Conservation (phyloP, 2,113 vertebrate species). For the Nesospiza acunhae region DNA sequence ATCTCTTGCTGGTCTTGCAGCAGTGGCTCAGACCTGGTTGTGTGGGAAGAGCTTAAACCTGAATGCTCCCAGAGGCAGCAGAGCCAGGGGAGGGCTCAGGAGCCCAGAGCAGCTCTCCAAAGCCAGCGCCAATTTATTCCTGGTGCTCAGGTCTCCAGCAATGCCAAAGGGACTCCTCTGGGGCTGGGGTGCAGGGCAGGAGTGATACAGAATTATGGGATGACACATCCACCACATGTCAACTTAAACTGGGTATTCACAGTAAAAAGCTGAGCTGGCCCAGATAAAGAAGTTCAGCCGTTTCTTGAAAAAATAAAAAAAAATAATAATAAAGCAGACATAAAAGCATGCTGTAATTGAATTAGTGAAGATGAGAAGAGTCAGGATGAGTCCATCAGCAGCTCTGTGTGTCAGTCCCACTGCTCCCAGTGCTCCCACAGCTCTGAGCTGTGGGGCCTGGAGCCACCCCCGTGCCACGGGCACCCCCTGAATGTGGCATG, state of each 20-base stretch:
- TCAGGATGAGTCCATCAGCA: accelerated
- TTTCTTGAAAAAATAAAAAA: neutral
- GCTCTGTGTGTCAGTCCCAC: neutral
- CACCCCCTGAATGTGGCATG: accelerated
- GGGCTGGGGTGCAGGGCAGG: neutral
- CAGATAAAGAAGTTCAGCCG: neutral
- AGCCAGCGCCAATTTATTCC: neutral
- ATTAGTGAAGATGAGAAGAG: neutral
- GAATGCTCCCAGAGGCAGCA: neutral
- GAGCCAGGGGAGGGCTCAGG: neutral
- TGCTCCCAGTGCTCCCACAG: neutral
- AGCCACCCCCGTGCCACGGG: accelerated
- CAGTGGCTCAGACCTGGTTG: neutral
- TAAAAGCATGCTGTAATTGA: accelerated
- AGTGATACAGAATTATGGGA: neutral
- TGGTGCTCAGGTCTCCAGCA: neutral
- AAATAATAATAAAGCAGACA: neutral
- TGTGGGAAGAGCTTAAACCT: neutral
- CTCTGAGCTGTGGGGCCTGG: neutral
- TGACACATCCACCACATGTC: neutral
- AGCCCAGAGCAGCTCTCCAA: neutral
- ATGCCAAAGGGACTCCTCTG: neutral
- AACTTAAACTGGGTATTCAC: neutral
- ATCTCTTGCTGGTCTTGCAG: neutral
- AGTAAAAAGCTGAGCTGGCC: neutral